Base-by-base conservation (phyloP, 2,113 vertebrate species). In the Ceuthmochares aereus region DNA sequence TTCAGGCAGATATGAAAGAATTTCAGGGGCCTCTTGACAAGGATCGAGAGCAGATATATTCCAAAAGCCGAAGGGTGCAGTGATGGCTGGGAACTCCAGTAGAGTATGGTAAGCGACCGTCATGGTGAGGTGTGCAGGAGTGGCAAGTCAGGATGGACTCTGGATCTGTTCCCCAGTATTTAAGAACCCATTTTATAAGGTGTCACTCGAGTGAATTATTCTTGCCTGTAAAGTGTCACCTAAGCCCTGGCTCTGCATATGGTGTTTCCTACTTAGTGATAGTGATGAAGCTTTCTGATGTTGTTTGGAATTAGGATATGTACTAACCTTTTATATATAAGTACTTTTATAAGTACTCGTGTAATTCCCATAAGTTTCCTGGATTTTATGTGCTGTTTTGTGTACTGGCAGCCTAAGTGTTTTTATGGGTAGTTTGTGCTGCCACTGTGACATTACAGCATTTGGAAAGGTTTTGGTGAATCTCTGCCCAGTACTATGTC, bases 71-170 rank as follows among this genome's bases (percentile, higher is more conserved):
- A 40, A 32, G 43, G 32, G 4, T 63, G 22, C 72, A 3, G 16
- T 2, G 2, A 11, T 29, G 49, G 34, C 49, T 2, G 0, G 1
- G 0, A 0, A 49, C 37, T 59, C 43, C 26, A 18, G 29, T 10
- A 47, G 12, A 15, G 9, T 49, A 4, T 2, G 6, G 27, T 14
- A 25, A 85, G 14, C 7, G n/a, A 5, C 2, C 2, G 56, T 20
- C 14, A 30, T 1, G 4, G 51, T 2, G 21, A 42, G 70, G 47
- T 32, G 25, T 2, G 1, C 7, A 4, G 52, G 32, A 43, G 10
- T 3, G 7, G 23, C 9, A 34, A 19, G 34, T 26, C 32, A 14
- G 26, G 59, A 6, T 1, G 26, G 55, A 32, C 27, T 81, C 43
- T 73, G 72, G n/a, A 58, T 67, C 49, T 76, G 4, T 92, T 90